A percentile compares a stretch with the other conserved stretches of the same genome.
Conservation (phyloP, 1,140 invertebrate species). For the Helicoverpa armigera region DNA sequence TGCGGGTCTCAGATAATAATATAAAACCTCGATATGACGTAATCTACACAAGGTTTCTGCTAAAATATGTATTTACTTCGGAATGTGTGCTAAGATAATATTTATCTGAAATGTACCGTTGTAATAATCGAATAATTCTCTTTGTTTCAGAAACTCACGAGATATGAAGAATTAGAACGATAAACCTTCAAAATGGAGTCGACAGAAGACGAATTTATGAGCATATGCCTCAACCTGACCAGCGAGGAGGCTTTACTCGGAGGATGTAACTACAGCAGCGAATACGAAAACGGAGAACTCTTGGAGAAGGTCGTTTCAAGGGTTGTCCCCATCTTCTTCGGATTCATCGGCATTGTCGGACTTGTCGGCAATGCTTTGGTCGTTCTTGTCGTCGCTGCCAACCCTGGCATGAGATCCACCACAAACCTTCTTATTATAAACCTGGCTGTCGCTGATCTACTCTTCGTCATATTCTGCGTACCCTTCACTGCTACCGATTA, state of each 20-base stretch:
- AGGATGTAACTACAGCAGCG: constrained; percentile 75
- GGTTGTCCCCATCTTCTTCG: constrained; percentile 95
- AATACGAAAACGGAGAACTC: constrained; percentile 82
- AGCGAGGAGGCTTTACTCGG: constrained; percentile 72
- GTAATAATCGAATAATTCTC: constrained; percentile 7
- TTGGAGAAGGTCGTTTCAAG: constrained; percentile 89
- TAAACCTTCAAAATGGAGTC: constrained; percentile 70
- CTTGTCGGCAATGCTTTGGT: constrained; percentile 96
- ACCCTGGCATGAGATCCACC: constrained; percentile 96
- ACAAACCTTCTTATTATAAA: constrained; percentile 97
- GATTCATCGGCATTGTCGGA: constrained; percentile 95
- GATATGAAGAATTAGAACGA: constrained; percentile 50
- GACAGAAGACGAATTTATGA: constrained; percentile 80
- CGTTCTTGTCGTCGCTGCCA: constrained; percentile 93
- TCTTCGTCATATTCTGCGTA: constrained; percentile 98
- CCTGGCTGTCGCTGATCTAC: constrained; percentile 95
- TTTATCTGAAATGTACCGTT: too few species aligned
- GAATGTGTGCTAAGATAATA: too few species aligned
- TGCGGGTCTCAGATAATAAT: constrained; percentile 6
- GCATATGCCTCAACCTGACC: constrained; percentile 80
- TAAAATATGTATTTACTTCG: too few species aligned
- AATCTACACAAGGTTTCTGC: background rate
- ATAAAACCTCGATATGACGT: background rate
- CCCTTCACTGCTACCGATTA: constrained; percentile 97
- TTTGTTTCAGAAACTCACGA: constrained; percentile 67